Evolutionary conservation across 1,140 invertebrate genomes (phyloP).

Genomic region (Bacillus rossius): DNA sequence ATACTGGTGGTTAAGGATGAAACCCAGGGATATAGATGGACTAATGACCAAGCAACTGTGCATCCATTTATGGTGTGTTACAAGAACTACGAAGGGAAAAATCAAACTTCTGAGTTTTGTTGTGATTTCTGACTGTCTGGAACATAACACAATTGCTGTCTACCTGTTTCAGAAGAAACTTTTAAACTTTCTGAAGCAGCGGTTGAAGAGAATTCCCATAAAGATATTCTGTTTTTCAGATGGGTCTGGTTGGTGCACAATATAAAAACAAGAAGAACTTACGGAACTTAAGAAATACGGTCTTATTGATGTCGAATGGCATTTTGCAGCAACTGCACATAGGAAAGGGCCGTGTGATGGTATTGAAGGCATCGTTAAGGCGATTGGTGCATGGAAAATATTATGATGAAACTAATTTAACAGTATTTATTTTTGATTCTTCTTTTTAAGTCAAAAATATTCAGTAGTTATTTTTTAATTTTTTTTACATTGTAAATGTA

Average conservation of each 20-base stretch:
- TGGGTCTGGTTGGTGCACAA: conserved; percentile 28
- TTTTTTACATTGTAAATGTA: no score
- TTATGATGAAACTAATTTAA: no score
- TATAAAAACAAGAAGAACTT: conserved; percentile 37
- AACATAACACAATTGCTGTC: conserved; percentile 17
- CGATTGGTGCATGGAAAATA: no score
- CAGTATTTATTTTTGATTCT: no score
- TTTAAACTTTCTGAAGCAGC: conserved; percentile 3
- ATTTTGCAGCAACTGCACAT: conserved; percentile 27
- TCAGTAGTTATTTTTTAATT: no score
- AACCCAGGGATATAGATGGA: conserved; percentile 23
- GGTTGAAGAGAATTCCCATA: background rate
- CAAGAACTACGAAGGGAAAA: conserved; percentile 5
- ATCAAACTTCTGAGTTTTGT: conserved; percentile 2
- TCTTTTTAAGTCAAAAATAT: no score
- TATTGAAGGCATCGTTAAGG: no score
- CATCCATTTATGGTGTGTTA: conserved; percentile 26
- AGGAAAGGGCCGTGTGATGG: no score
- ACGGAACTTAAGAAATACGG: conserved; percentile 26
- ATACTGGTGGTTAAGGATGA: conserved; percentile 27
- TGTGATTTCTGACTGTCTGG: conserved; percentile 18
- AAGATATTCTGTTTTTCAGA: conserved; percentile 27
- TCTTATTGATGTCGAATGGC: conserved; percentile 35
- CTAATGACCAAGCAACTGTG: conserved; percentile 25
- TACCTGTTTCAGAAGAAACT: conserved; percentile 16